phyloP scores from a whole-genome alignment of 1,140 invertebrate species.

The Diorhabda sublineata region DNA sequence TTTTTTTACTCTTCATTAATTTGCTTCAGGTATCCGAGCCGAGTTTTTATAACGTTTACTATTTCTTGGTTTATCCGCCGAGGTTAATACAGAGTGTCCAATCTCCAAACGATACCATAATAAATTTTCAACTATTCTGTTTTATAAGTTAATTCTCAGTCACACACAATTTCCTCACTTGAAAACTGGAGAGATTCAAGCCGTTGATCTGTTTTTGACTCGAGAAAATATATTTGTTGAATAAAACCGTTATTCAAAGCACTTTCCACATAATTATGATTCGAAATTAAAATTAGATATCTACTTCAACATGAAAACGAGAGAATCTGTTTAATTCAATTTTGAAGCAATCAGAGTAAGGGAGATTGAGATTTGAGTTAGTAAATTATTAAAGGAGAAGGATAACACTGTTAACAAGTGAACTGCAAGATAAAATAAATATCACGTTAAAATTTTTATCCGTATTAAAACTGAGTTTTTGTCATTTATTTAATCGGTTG shows the following conservation, averaged over 20 bases:
- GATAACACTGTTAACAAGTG: too few relatives aligned
- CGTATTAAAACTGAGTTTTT: too few relatives aligned
- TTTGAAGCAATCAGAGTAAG: neutral
- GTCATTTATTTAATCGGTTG: too few relatives aligned
- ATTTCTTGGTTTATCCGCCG: too few relatives aligned
- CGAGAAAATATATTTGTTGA: neutral
- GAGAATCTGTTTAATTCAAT: neutral
- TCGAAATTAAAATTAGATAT: neutral
- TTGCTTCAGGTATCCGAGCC: too few relatives aligned
- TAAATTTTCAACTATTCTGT: neutral
- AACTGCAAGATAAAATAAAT: too few relatives aligned
- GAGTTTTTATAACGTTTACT: too few relatives aligned
- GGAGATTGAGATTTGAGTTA: neutral
- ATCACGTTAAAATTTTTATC: too few relatives aligned
- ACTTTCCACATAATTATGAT: neutral
- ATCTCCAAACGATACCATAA: neutral
- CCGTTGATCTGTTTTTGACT: neutral
- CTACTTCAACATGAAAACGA: neutral
- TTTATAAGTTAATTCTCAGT: neutral
- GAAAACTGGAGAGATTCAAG: neutral
- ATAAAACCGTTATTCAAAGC: neutral
- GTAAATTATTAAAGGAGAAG: neutral
- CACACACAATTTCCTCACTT: neutral
- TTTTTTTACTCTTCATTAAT: too few relatives aligned
- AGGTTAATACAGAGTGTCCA: too few relatives aligned